Evolutionary conservation across 2,888 invertebrate species (phyloP).

Genomic region (Meteorus colon): DNA sequence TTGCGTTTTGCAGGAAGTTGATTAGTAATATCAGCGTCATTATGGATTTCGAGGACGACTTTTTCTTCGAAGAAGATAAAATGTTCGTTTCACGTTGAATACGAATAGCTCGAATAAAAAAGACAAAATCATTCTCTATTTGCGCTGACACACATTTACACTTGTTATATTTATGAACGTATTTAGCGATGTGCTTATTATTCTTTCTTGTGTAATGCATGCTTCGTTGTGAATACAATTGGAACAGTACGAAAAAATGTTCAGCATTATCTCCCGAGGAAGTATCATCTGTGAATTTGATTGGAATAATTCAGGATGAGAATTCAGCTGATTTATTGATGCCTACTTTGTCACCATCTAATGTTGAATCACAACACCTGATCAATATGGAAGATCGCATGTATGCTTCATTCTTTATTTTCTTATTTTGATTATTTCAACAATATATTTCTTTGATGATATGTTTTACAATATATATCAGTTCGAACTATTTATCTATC

Average conservation of each 20-base stretch:
- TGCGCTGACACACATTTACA: not conserved
- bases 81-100: conserved; percentile 65
- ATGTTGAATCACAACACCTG: conserved; percentile 59
- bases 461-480: conserved; percentile 38
- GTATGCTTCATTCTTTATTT: conserved; percentile 64
- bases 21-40: not conserved
- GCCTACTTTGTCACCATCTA: conserved; percentile 58
- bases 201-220: conserved; percentile 65
- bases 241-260: conserved; percentile 59
- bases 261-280: conserved; percentile 44
- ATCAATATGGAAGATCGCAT: conserved; percentile 72
- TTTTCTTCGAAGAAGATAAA: conserved; percentile 72
- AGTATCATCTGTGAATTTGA: conserved; percentile 48
- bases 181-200: conserved; percentile 57
- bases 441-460: conserved; percentile 47
- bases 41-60: conserved; percentile 71
- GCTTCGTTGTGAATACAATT: conserved; percentile 56
- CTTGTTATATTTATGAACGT: conserved; percentile 10
- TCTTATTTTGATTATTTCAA: not conserved
- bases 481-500: conserved; percentile 44
- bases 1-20: conserved; percentile 3
- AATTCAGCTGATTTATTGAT: conserved; percentile 50
- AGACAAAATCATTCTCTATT: conserved; percentile 46
- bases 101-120: conserved; percentile 11
- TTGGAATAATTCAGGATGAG: conserved; percentile 48